Conservation (phyloP, 2,888 invertebrate genomes). For the Tenodera sinensis region DNA sequence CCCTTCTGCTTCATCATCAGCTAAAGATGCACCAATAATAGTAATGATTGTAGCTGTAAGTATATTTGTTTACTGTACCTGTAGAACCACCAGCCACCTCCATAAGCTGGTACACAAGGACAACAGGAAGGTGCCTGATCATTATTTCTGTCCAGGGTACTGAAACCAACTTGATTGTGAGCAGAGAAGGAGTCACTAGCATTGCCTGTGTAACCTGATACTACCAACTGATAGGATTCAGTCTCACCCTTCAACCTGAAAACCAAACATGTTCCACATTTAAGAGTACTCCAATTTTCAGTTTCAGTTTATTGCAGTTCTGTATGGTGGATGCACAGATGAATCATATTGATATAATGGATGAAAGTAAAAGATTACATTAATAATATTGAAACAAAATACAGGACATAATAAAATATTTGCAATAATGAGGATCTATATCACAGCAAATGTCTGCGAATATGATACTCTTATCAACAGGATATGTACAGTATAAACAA, state of each 20-base stretch:
- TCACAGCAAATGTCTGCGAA: too few species aligned
- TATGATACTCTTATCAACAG: too few species aligned
- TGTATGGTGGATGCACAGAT: too few species aligned
- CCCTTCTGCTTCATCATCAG: too few species aligned
- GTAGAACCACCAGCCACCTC: constrained; percentile 61
- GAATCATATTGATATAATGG: too few species aligned
- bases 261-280: neutral
- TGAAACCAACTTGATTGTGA: constrained; percentile 52
- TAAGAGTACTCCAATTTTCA: neutral
- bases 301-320: too few species aligned
- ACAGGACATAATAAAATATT: too few species aligned
- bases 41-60: neutral
- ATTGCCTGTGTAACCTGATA: constrained; percentile 52
- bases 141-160: constrained; percentile 49
- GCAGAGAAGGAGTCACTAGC: constrained; percentile 52
- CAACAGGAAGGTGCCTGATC: constrained; percentile 52
- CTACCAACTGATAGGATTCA: constrained; percentile 43
- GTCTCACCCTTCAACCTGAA: constrained; percentile 37
- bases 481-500: too few species aligned
- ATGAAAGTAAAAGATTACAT: too few species aligned
- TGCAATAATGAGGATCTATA: too few species aligned
- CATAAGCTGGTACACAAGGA: constrained; percentile 53
- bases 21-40: too few species aligned
- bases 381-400: too few species aligned
- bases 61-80: constrained; percentile 41